Percentiles rank a stretch among this genome's conserved stretches.
Conservation (phyloP, 2,113 vertebrate genomes). For the Chinchilla lanigera region DNA sequence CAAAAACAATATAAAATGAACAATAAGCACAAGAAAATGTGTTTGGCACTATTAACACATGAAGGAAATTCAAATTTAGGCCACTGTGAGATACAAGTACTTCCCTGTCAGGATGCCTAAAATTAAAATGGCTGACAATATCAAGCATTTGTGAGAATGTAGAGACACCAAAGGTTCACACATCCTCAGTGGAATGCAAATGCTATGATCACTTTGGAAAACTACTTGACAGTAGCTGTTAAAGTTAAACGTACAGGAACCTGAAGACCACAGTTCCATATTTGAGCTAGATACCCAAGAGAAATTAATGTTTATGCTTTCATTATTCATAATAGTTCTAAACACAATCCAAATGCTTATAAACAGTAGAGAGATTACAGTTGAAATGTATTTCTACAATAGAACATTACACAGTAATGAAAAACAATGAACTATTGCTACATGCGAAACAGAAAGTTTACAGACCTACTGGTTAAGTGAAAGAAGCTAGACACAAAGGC, state of each 20-base stretch:
- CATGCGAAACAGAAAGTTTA: neutral
- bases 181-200: neutral
- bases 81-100: neutral
- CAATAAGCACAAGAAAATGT: neutral
- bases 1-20: neutral
- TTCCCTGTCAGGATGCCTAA: neutral
- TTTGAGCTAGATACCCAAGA: neutral
- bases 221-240: neutral
- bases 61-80: neutral
- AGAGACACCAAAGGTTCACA: neutral
- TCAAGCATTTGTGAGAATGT: neutral
- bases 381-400: neutral
- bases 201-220: neutral
- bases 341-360: neutral
- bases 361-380: neutral
- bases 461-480: neutral
- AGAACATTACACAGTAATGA: neutral
- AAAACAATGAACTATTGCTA: neutral
- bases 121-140: neutral
- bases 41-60: neutral
- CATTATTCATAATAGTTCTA: neutral
- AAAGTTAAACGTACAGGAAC: neutral
- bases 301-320: neutral
- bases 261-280: neutral
- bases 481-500: neutral